Evolutionary conservation across 2,113 vertebrate species (phyloP).

Genomic region (Rhombomys opimus): DNA sequence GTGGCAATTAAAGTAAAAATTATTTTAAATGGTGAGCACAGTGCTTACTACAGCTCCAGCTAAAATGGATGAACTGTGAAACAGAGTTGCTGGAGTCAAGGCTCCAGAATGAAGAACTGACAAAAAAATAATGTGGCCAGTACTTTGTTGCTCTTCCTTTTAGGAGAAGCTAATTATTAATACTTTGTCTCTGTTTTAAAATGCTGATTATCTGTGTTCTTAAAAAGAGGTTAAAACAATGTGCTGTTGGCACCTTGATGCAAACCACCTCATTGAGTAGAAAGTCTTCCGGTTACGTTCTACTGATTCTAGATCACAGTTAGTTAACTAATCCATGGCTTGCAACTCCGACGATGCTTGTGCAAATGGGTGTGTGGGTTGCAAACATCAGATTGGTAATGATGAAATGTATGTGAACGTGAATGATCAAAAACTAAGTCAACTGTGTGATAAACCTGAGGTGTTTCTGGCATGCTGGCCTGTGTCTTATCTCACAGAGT

Average conservation of each 20-base stretch:
- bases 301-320: not conserved
- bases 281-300: not conserved
- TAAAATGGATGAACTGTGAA: not conserved
- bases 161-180: not conserved
- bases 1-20: not conserved
- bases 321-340: too few species aligned
- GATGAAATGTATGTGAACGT: not conserved
- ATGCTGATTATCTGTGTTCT: not conserved
- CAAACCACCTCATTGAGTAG: not conserved
- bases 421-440: not conserved
- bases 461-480: not conserved
- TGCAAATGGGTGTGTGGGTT: not conserved
- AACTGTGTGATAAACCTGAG: not conserved
- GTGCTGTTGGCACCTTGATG: too few species aligned
- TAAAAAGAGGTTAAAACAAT: not conserved
- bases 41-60: not conserved
- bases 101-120: not conserved
- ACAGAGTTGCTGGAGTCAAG: not conserved
- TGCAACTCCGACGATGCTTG: not conserved
- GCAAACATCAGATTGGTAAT: not conserved
- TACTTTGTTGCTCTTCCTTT: not conserved
- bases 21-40: not conserved
- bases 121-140: not conserved
- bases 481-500: not conserved
- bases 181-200: slow-evolving; percentile 15